These are phyloP conservation scores for Misgurnus mizolepis DNA, from an alignment of 2,113 vertebrate genomes.

Conservation along the genomic window DNA sequence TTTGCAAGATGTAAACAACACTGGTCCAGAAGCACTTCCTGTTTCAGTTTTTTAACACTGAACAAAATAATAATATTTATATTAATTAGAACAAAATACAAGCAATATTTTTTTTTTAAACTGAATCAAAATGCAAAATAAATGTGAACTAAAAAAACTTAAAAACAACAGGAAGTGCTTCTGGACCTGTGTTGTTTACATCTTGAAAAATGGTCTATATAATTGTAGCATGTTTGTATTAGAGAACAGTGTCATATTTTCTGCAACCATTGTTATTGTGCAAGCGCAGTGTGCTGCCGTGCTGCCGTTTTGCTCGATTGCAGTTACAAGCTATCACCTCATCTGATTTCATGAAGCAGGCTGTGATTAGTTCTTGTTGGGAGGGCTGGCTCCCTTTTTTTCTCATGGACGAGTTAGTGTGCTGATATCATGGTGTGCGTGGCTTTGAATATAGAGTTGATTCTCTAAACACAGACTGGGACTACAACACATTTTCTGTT, in stretches of 20 bases:
- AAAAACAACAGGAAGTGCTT: no score
- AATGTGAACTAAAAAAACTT: no score
- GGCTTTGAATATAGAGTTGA: background rate
- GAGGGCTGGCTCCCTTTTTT: background rate
- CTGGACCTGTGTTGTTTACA: no score
- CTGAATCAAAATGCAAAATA: no score
- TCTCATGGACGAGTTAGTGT: background rate
- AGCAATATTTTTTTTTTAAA: no score
- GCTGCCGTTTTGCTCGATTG: background rate
- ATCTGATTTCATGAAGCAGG: constrained; percentile 10
- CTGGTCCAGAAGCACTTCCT: no score
- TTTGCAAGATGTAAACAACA: no score
- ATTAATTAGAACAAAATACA: no score
- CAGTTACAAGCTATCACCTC: constrained; percentile 12
- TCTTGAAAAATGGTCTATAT: background rate
- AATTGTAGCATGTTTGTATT: constrained; percentile 15
- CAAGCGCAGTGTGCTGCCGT: background rate
- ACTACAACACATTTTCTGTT: no score
- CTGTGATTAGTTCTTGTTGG: constrained; percentile 13
- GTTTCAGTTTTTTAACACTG: no score
- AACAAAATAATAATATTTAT: no score
- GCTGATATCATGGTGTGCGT: background rate
- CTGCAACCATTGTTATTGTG: background rate
- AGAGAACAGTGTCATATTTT: constrained; percentile 3
- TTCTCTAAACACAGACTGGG: no score